A percentile compares a stretch with the other conserved stretches of the same genome.
Evolutionary conservation across 2,113 vertebrate genomes (phyloP).

Genomic region (Heloderma charlesbogerti): DNA sequence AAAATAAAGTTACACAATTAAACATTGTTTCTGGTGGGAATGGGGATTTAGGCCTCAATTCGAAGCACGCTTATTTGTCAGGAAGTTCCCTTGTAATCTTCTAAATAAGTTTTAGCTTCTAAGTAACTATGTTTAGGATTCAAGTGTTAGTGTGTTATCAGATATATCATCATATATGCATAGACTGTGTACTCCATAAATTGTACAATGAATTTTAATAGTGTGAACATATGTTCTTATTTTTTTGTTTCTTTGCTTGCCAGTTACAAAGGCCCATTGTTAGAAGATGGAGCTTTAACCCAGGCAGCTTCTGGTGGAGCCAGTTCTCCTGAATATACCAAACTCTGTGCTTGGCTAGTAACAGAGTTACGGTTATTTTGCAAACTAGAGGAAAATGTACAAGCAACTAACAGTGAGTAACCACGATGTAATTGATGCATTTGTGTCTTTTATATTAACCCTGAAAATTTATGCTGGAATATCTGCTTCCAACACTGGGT

Average conservation of each 20-base stretch:
- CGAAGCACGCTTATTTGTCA: background rate
- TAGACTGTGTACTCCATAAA: constrained; percentile 18
- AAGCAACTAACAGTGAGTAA: constrained; percentile 95
- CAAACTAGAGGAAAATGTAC: constrained; percentile 94
- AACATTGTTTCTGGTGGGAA: background rate
- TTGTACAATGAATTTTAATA: constrained; percentile 2
- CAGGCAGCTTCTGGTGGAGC: constrained; percentile 86
- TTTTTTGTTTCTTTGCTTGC: constrained; percentile 40
- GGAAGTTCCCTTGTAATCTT: background rate
- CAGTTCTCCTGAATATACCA: constrained; percentile 93
- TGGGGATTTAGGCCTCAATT: background rate
- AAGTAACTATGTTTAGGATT: background rate
- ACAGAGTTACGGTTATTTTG: constrained; percentile 91
- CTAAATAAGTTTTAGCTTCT: background rate
- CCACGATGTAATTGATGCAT: background rate
- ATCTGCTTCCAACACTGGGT: background rate
- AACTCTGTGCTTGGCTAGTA: constrained; percentile 94
- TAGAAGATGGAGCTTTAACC: constrained; percentile 91
- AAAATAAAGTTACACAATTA: background rate
- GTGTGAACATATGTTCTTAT: constrained; percentile 32
- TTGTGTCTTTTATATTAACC: constrained; percentile 11
- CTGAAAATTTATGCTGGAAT: constrained; percentile 14
- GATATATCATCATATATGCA: background rate
- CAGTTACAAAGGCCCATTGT: constrained; percentile 95
- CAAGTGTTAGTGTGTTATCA: background rate